phyloP scores from a whole-genome alignment of 1,140 invertebrate species.

The Elysia chlorotica region DNA sequence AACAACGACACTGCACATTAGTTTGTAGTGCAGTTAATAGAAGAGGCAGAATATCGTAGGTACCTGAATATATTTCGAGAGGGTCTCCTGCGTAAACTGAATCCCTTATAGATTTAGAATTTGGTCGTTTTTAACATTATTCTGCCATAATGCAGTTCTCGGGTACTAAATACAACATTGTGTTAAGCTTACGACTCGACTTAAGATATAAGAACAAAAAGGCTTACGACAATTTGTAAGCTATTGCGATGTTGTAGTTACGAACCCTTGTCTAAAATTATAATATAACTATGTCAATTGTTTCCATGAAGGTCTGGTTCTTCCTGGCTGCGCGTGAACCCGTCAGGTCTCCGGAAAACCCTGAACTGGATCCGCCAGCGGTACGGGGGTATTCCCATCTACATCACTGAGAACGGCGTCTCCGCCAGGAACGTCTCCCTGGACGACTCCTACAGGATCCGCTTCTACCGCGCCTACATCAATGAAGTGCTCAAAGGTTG shows the following conservation, averaged over 20 bases:
- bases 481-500: constrained; percentile 68
- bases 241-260: not conserved
- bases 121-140: not conserved
- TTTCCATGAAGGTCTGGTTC: constrained; percentile 42
- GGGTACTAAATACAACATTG: not conserved
- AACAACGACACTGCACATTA: no score
- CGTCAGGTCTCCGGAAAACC: constrained; percentile 72
- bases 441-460: constrained; percentile 65
- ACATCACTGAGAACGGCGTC: constrained; percentile 77
- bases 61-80: no score
- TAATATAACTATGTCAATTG: not conserved
- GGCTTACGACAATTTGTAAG: no score
- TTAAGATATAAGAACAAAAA: not conserved
- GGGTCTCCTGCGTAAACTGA: no score
- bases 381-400: constrained; percentile 70
- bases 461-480: constrained; percentile 68
- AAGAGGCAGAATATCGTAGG: no score
- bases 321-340: constrained; percentile 61
- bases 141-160: not conserved
- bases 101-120: no score
- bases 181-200: not conserved
- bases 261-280: not conserved
- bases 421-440: constrained; percentile 63
- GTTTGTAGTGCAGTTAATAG: no score
- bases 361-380: constrained; percentile 69